Conservation (phyloP, 2,113 vertebrate genomes). For the Regulus satrapa region DNA sequence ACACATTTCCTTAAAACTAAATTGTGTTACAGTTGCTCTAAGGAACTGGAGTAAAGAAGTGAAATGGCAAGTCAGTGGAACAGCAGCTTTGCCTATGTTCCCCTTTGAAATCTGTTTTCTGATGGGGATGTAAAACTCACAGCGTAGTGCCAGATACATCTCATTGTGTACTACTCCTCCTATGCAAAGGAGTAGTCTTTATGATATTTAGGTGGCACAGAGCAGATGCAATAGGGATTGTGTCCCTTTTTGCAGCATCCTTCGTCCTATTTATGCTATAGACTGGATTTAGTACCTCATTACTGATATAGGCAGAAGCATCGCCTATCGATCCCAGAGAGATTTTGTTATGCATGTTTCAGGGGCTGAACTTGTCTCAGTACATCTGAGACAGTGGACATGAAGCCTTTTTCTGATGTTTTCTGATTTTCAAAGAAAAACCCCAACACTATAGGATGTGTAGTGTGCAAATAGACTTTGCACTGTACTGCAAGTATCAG, state of each 20-base stretch:
- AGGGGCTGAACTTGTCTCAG: background rate
- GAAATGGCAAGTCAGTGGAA: background rate
- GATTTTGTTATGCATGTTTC: background rate
- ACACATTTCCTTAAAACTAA: background rate
- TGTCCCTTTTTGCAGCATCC: background rate
- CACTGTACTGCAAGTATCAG: conserved; percentile 23
- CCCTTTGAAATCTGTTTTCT: background rate
- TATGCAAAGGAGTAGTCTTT: background rate
- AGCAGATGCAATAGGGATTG: background rate
- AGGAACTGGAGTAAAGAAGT: background rate
- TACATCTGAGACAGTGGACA: background rate
- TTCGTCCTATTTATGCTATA: background rate
- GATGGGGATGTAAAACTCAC: background rate
- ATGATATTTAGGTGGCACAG: background rate
- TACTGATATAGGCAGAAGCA: background rate
- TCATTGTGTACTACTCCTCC: background rate
- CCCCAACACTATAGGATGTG: background rate
- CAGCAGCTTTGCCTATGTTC: background rate
- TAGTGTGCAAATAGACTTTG: conserved; percentile 61
- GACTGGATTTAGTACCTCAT: background rate
- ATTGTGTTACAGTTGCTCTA: background rate
- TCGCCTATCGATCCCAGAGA: background rate
- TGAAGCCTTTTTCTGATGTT: conserved; percentile 14
- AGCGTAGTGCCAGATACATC: background rate
- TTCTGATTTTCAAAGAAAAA: conserved; percentile 41